Evolutionary conservation across 2,797 vertebrate species (phyloP), one percentile per base, ranked within the genome.

Genomic region (Mallotus villosus): DNA sequence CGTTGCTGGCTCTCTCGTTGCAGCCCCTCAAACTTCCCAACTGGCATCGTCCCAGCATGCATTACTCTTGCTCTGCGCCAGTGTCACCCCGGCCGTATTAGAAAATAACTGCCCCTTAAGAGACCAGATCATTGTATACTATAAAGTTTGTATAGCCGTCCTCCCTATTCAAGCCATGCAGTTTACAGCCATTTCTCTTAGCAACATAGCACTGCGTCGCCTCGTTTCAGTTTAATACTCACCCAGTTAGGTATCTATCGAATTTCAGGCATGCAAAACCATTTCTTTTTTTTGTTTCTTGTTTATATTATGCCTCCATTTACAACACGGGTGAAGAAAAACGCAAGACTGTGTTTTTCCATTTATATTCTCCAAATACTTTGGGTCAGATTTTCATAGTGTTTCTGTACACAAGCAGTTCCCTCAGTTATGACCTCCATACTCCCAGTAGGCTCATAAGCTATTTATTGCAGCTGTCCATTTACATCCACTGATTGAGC

Each of bases 1-100:
- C 94, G 94, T 92, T 90, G 90, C 93, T 89, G 90, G 92, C 93
- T 94, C 86, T 94, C 95, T 94, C 94, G 94, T 96, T 94, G 90
- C 93, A 93, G 85, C 89, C 76, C 81, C 80, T 72, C 85, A 82
- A 85, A 85, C 75, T 80, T 84, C 82, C 76, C 84, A 80, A 77
- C 81, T 82, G 89, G 90, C 89, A 77, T 73, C 68, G 62, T 72
- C 79, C 86, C 86, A 88, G 80, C 76, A 76, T 79, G 86, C 87
- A 83, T 88, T 75, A 81, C 74, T 87, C 86, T 80, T 77, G 75
- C 72, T 79, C 84, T 70, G 74, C 86, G 77, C 82, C 78, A 81
- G 76, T 69, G 80, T 85, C 84, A 80, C 68, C 64, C 62, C 71
- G 76, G 41, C 76, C 83, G 74, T 71, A 81, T 84, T 79, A 77